Evolutionary conservation across 2,797 vertebrate genomes (phyloP).

Genomic region (Girardinus metallicus): DNA sequence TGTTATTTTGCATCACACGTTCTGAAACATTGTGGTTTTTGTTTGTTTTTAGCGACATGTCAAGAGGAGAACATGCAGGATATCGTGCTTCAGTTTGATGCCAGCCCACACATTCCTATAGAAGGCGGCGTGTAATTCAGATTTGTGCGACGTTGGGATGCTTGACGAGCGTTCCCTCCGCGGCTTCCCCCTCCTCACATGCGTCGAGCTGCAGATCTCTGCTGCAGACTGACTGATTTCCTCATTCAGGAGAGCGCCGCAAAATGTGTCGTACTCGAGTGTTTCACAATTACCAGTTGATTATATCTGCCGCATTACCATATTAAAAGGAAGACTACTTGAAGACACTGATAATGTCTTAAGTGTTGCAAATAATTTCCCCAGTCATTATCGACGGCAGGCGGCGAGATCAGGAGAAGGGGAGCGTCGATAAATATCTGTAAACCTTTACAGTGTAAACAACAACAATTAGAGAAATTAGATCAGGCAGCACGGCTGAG

Average conservation of each 20-base stretch:
- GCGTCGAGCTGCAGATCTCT: slow-evolving; percentile 27
- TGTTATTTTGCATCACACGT: background rate
- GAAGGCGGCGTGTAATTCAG: slow-evolving; percentile 41
- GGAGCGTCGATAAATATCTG: slow-evolving; percentile 68
- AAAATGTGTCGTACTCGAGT: slow-evolving; percentile 74
- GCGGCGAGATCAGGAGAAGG: slow-evolving; percentile 52
- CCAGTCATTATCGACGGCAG: slow-evolving; percentile 73
- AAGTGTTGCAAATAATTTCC: slow-evolving; percentile 76
- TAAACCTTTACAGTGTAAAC: slow-evolving; percentile 76
- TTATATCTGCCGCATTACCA: slow-evolving; percentile 79
- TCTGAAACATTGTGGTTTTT: background rate
- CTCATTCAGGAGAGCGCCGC: slow-evolving; percentile 63
- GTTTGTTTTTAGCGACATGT: background rate
- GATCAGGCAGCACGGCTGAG: slow-evolving; percentile 59
- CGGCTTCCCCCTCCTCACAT: slow-evolving; percentile 19
- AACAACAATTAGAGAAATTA: slow-evolving; percentile 75
- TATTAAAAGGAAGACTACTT: slow-evolving; percentile 81
- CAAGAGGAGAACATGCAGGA: background rate
- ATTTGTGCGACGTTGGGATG: slow-evolving; percentile 32
- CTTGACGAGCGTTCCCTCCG: slow-evolving; percentile 29
- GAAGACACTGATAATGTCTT: slow-evolving; percentile 78
- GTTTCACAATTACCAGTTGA: slow-evolving; percentile 80
- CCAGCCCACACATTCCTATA: slow-evolving; percentile 48
- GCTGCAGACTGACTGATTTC: slow-evolving; percentile 60
- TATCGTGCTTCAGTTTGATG: background rate